Evolutionary conservation across 2,113 vertebrate genomes (phyloP), one percentile per base, ranked within the genome.

Genomic region (Lanius collurio): DNA sequence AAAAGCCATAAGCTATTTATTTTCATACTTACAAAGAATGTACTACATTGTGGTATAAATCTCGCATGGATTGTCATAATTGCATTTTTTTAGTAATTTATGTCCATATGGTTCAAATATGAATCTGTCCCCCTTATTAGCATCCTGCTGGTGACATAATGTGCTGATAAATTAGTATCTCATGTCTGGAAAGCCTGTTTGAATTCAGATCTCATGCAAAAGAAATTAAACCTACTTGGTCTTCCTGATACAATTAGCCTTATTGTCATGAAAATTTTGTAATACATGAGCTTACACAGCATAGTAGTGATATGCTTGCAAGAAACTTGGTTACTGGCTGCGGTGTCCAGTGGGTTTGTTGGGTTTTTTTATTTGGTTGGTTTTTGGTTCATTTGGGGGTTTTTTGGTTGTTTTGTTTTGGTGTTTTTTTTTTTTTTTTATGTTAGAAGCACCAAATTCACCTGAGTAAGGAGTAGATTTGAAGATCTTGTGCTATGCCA

Each of bases 1-100:
- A 95, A 91, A 95, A 96, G 83, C 74, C n/a, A 44, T 89, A 90
- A 88, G 74, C 67, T 90, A 95, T 95, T 94, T 96, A 91, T 96
- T 96, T 89, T 87, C 65, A 39, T 92, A 41, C 64, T 95, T 95
- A 83, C 62, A 83, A 65, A 95, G 77, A 81, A n/a, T 53, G 52
- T 87, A 64, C 63, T 86, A 70, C 59, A 53, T 50, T 93, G 78
- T 88, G 65, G 56, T 82, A 75, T 87, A 89, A 89, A 91, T 94
- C 55, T 78, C 65, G 67, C 55, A 55, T 60, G 64, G 31, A 47
- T 70, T 67, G 59, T 86, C 50, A 86, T 81, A 46, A 59, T 92
- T 79, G 33, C 21, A 15, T 74, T 91, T 93, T 84, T 89, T 62
- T 63, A 50, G 37, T 62, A 18, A 83, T 53, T 94, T 88, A 86